phyloP scores from a whole-genome alignment of 2,113 vertebrate genomes.

The Tor tambroides region DNA sequence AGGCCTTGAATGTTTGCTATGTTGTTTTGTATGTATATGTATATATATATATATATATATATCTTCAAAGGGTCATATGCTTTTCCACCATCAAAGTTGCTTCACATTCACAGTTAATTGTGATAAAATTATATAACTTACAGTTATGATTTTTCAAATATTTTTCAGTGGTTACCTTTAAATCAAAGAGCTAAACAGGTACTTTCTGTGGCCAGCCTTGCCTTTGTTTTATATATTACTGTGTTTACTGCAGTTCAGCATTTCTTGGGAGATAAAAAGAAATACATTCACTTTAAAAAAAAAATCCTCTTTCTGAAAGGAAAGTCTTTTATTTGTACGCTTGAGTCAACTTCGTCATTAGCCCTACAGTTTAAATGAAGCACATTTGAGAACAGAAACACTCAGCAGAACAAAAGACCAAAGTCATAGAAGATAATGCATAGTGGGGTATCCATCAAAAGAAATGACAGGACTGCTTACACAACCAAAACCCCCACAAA shows the following conservation, averaged over 20 bases:
- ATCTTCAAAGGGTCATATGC: neutral
- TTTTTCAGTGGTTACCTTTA: neutral
- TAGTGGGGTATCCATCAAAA: slow-evolving; percentile 29
- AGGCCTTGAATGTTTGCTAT: neutral
- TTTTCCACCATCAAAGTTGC: neutral
- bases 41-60: no score
- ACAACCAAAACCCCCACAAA: neutral
- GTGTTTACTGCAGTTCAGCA: slow-evolving; percentile 27
- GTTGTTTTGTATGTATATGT: no score
- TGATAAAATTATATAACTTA: neutral
- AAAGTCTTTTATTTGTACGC: slow-evolving; percentile 34
- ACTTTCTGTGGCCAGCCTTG: neutral
- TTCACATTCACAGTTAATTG: neutral
- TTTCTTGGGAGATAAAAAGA: slow-evolving; percentile 2
- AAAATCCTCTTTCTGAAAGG: slow-evolving; percentile 27
- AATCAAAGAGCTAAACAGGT: neutral
- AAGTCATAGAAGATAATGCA: slow-evolving; percentile 41
- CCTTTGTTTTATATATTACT: slow-evolving; percentile 14
- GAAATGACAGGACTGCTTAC: slow-evolving; percentile 32
- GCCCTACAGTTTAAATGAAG: slow-evolving; percentile 35
- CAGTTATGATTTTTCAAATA: neutral
- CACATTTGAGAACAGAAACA: slow-evolving; percentile 2
- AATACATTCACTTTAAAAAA: neutral
- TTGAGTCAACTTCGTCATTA: slow-evolving; percentile 44
- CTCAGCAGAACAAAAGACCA: slow-evolving; percentile 43